Conservation (phyloP, 2,888 invertebrate genomes). For the Habrosyne pyritoides region DNA sequence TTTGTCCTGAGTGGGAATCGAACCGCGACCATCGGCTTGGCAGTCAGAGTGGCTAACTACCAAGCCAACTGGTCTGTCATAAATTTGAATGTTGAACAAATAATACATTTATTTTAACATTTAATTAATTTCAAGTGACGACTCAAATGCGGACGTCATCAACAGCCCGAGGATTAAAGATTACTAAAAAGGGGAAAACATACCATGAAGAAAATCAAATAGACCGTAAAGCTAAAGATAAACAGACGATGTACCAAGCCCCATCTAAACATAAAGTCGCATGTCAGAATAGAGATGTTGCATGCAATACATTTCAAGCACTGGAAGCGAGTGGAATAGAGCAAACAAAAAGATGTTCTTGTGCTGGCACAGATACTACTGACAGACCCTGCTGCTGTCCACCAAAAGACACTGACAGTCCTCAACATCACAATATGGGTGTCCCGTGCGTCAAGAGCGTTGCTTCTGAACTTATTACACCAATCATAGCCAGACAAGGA, state of each 20-base stretch:
- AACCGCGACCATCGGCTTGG: no score
- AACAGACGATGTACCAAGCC: neutral
- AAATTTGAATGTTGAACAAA: no score
- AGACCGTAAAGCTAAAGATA: neutral
- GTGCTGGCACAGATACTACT: conserved; percentile 48
- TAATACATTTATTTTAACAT: no score
- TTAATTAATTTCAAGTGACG: no score
- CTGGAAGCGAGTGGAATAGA: neutral
- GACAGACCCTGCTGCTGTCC: conserved; percentile 55
- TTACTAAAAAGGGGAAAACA: conserved; percentile 16
- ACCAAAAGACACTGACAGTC: conserved; percentile 11
- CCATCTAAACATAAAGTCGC: neutral
- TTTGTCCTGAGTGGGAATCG: no score
- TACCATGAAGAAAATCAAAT: neutral
- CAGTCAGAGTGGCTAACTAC: no score
- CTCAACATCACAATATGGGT: conserved; percentile 8
- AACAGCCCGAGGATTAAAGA: conserved; percentile 22
- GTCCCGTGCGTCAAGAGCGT: conserved; percentile 26
- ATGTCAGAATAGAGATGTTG: no score
- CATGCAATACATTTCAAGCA: no score
- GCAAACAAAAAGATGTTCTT: conserved; percentile 13
- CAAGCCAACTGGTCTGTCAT: no score
- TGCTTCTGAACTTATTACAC: conserved; percentile 42
- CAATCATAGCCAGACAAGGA: conserved; percentile 43
- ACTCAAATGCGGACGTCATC: neutral